These are phyloP conservation scores for Trichogramma pretiosum DNA, from an alignment of 1,140 invertebrate species.

Conservation along the genomic window DNA sequence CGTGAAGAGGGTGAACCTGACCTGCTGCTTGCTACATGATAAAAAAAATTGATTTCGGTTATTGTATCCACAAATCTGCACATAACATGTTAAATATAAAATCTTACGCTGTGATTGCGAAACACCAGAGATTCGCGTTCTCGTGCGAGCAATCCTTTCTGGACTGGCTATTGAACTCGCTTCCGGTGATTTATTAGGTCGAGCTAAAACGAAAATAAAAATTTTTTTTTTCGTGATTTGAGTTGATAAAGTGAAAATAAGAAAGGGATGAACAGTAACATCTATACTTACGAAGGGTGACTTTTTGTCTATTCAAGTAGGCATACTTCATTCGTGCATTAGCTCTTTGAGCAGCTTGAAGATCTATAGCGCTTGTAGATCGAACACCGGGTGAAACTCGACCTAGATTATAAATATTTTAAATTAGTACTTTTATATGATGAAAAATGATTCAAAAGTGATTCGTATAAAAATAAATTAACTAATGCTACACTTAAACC, in stretches of 20 bases:
- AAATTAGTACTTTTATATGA: constrained; percentile 9
- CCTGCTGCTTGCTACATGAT: constrained; percentile 62
- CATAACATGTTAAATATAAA: constrained; percentile 16
- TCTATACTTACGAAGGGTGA: constrained; percentile 64
- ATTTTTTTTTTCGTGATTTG: too few relatives aligned
- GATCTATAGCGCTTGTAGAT: constrained; percentile 88
- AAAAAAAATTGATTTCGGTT: background rate
- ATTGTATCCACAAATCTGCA: constrained; percentile 7
- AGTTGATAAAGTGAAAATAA: background rate
- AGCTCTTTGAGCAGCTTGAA: constrained; percentile 77
- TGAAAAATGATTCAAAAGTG: too few relatives aligned
- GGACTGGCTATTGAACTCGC: constrained; percentile 45
- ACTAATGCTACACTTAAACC: too few relatives aligned
- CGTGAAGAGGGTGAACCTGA: constrained; percentile 82
- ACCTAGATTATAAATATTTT: constrained; percentile 31
- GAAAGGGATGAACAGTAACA: background rate
- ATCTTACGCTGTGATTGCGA: constrained; percentile 86
- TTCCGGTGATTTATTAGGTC: constrained; percentile 51
- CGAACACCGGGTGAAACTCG: constrained; percentile 49
- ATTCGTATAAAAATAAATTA: too few relatives aligned
- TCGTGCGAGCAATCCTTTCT: constrained; percentile 57
- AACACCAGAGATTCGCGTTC: constrained; percentile 58
- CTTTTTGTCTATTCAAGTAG: constrained; percentile 65
- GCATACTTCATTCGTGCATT: constrained; percentile 73
- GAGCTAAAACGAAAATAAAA: constrained; percentile 47